Base-by-base conservation (phyloP, 2,797 vertebrate species). In the Varecia variegata region DNA sequence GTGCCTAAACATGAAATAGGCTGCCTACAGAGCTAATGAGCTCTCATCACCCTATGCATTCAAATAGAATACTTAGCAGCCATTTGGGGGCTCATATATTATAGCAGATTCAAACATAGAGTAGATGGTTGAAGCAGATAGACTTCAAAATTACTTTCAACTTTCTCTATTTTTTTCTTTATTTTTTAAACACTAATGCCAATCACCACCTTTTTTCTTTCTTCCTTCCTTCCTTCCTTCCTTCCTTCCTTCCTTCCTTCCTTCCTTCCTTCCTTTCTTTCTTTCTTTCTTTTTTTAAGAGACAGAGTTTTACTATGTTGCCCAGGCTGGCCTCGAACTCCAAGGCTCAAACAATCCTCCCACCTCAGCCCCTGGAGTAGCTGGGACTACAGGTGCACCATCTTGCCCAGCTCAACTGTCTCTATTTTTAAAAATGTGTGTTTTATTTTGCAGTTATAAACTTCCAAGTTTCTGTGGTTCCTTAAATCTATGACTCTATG, bases 381-480 rank as follows among this genome's bases (percentile, higher is more conserved):
- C n/a, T 79, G 21, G 35, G 21, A 54, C 50, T 38, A 38, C n/a
- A 38, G 21, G 21, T 54, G n/a, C 21, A 13, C 76, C 50, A 54
- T 14, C 21, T 35, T 54, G n/a, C n/a, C 50, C 50, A 54, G 50
- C 21, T 84, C 54, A 52, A 82, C 23, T 35, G 8, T 65, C 30
- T 88, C 15, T 81, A 76, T 87, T 50, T 77, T 88, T 43, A 13
- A 27, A 91, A 92, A 47, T 56, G 3, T 87, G 25, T 94, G 35
- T 67, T 85, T 95, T 93, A 70, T 67, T 88, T 91, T 65, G 50
- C 5, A 47, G 4, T 56, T 93, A 23, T 89, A 15, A 92, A 88
- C 38, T 54, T 90, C 27, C 88, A 93, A 83, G 60, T 23, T 62
- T 93, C 79, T 74, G 2, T 40, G 5, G 45, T 93, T 82, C 38